Evolutionary conservation across 2,888 invertebrate genomes (phyloP).

Genomic region (Dasysyrphus albostriatus): DNA sequence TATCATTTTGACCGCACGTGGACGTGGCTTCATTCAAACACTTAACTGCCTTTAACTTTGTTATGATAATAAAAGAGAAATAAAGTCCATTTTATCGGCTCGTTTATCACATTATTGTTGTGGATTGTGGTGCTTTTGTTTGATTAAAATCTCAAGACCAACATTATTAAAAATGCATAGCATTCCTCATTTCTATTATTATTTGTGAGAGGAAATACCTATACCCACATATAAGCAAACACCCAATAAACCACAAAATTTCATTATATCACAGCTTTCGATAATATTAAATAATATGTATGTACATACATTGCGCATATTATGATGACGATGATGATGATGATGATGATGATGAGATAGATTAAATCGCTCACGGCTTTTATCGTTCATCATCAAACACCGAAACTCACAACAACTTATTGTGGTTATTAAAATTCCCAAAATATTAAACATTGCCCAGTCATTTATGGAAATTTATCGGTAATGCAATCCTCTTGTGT

Average conservation of each 20-base stretch:
- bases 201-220: not conserved
- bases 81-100: too few relatives aligned
- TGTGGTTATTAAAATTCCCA: conserved; percentile 24
- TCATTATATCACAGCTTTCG: conserved; percentile 10
- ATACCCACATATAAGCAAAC: not conserved
- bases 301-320: not conserved
- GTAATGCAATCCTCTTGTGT: conserved; percentile 24
- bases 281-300: not conserved
- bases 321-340: not conserved
- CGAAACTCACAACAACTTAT: conserved; percentile 12
- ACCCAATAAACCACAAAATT: conserved; percentile 9
- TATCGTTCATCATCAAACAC: conserved; percentile 7
- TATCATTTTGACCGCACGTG: too few relatives aligned
- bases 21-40: too few relatives aligned
- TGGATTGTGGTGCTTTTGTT: not conserved
- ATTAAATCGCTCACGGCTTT: conserved; percentile 6
- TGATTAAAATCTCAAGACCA: not conserved
- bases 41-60: too few relatives aligned
- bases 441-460: conserved; percentile 26
- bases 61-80: too few relatives aligned
- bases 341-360: not conserved
- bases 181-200: not conserved
- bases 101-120: too few relatives aligned
- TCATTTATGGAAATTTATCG: conserved; percentile 5
- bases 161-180: not conserved